These are phyloP conservation scores for Platorchestia sp. DNA, from an alignment of 1,140 invertebrate genomes.

Conservation along the genomic window DNA sequence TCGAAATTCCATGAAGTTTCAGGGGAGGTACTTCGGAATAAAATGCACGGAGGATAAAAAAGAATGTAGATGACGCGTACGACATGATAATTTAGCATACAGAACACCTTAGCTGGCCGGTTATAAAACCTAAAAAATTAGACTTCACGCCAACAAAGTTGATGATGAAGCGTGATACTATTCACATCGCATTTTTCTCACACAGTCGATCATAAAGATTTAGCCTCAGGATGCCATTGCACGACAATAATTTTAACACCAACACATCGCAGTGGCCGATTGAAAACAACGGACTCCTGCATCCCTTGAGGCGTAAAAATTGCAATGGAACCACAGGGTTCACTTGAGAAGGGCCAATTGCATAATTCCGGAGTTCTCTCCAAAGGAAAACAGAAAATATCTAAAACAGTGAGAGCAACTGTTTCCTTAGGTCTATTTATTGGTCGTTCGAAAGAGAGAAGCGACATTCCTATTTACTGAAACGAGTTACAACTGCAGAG, in stretches of 20 bases:
- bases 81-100: neutral
- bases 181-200: neutral
- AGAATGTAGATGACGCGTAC: neutral
- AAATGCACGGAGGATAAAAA: neutral
- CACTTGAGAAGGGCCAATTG: conserved; percentile 19
- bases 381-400: neutral
- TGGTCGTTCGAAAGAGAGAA: conserved; percentile 20
- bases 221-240: neutral
- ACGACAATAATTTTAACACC: neutral
- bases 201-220: neutral
- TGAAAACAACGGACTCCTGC: neutral
- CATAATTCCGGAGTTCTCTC: conserved; percentile 41
- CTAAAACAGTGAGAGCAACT: neutral
- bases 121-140: neutral
- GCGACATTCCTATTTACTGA: conserved; percentile 36
- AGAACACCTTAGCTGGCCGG: too few relatives aligned
- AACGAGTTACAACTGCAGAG: conserved; percentile 20
- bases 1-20: neutral
- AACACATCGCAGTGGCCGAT: neutral
- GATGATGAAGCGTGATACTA: neutral
- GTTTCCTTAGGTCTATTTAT: conserved; percentile 31
- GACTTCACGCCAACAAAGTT: neutral
- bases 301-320: neutral
- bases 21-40: neutral
- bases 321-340: neutral